These are phyloP conservation scores for Rissa tridactyla DNA, from an alignment of 2,113 vertebrate genomes.

Conservation along the genomic window DNA sequence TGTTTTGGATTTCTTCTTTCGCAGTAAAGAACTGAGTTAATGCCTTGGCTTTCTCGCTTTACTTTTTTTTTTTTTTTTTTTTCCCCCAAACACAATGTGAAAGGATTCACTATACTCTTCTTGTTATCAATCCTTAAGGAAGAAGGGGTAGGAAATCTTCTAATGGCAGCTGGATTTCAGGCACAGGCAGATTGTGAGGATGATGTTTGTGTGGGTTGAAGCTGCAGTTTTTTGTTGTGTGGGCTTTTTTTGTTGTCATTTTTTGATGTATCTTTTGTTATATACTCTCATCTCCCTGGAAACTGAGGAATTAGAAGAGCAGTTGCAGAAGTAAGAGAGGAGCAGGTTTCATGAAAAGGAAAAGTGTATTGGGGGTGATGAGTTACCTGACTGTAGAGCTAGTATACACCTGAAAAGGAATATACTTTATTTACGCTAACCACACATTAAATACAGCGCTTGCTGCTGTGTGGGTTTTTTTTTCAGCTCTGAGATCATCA, in stretches of 20 bases:
- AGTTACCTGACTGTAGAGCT: neutral
- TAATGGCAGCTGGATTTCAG: neutral
- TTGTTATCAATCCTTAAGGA: neutral
- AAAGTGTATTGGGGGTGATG: neutral
- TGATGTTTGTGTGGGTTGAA: conserved; percentile 10
- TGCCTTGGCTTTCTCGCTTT: neutral
- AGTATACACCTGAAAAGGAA: neutral
- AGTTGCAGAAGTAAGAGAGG: neutral
- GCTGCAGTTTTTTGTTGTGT: neutral
- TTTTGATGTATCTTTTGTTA: conserved; percentile 7
- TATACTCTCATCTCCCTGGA: conserved; percentile 29
- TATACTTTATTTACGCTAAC: neutral
- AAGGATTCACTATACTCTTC: neutral
- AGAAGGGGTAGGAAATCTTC: neutral
- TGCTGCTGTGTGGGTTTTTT: neutral
- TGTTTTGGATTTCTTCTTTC: neutral
- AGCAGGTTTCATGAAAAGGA: neutral
- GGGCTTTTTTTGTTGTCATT: neutral
- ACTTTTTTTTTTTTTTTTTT: neutral
- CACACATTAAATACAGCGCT: neutral
- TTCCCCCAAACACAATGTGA: neutral
- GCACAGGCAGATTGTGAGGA: neutral
- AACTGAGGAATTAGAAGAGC: conserved; percentile 1
- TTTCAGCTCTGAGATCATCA: neutral
- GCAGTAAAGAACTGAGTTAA: neutral